Base-by-base conservation (phyloP, 1,140 invertebrate species). In the Rhagoletis zephyria region DNA sequence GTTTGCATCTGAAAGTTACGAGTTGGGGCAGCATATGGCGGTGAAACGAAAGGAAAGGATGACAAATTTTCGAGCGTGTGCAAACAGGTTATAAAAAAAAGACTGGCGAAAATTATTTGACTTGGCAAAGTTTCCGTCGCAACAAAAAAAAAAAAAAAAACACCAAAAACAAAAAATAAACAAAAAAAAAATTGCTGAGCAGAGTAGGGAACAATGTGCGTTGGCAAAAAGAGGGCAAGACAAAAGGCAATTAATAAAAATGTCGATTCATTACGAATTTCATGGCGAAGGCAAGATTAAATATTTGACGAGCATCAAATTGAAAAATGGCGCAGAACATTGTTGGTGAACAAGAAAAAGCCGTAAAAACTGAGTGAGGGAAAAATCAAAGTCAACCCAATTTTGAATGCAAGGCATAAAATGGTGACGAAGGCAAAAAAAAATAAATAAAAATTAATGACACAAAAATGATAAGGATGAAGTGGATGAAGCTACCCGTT, bases 191-290 rank as follows among this genome's bases (percentile, higher is more conserved):
- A n/a, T 56, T 63, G n/a, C 9, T 74, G 42, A 0, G 2, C 40
- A 19, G n/a, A 2, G 45, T 7, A 56, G 10, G 51, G 10, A 56
- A 56, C 5, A 7, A 10, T 56, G 51, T 56, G 10, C 5, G 5
- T 56, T 70, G 12, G n/a, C 7, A n/a, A 30, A 9, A 56, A 30
- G 74, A 56, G 48, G 19, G 45, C 74, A 56, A 56, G n/a, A 45
- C 51, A 81, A 81, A 19, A 56, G 48, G 5, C 74, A 81, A 81
- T 81, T 81, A 81, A 81, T 81, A 81, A 81, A 81, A 81, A 81
- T 81, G 74, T 14, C 74, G 74, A 81, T 56, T 56, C 74, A 81
- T 81, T 81, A 81, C 30, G 19, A 56, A 77, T 81, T 81, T 51
- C 48, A 81, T 81, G 74, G 74, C 74, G 16, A 81, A 16, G 48